Conservation (phyloP, 2,888 invertebrate species). For the Tortricodes alternella region DNA sequence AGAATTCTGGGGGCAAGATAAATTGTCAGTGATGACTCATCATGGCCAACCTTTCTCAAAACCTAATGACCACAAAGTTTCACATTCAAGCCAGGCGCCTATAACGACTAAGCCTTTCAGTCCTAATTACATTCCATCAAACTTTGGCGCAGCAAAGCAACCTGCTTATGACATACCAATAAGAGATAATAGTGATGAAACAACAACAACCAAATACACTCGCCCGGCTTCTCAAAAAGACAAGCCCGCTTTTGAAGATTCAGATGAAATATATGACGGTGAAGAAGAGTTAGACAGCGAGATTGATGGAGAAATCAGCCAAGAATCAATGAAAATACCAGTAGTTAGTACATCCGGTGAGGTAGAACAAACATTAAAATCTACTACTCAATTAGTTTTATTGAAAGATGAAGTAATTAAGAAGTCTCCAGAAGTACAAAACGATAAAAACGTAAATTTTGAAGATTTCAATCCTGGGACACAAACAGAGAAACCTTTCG, state of each 20-base stretch:
- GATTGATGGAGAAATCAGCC: constrained; percentile 70
- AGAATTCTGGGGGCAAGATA: constrained; percentile 57
- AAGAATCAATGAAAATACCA: constrained; percentile 75
- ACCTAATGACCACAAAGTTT: constrained; percentile 46
- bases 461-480: constrained; percentile 63
- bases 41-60: constrained; percentile 69
- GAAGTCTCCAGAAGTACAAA: constrained; percentile 22
- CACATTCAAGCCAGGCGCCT: constrained; percentile 41
- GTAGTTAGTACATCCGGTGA: constrained; percentile 68
- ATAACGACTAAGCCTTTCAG: constrained; percentile 54
- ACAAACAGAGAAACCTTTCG: constrained; percentile 78
- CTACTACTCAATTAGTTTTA: constrained; percentile 52
- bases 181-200: constrained; percentile 69
- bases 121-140: constrained; percentile 64
- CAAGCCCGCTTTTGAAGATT: constrained; percentile 69
- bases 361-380: constrained; percentile 40
- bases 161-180: constrained; percentile 76
- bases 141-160: constrained; percentile 58
- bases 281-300: constrained; percentile 62
- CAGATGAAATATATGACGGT: constrained; percentile 74
- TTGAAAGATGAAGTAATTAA: constrained; percentile 54
- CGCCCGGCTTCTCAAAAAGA: constrained; percentile 44
- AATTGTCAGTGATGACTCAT: constrained; percentile 39
- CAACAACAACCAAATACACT: constrained; percentile 48
- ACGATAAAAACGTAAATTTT: constrained; percentile 44